Base-by-base conservation (phyloP, 2,888 invertebrate genomes). In the Parascotia fuliginaria region DNA sequence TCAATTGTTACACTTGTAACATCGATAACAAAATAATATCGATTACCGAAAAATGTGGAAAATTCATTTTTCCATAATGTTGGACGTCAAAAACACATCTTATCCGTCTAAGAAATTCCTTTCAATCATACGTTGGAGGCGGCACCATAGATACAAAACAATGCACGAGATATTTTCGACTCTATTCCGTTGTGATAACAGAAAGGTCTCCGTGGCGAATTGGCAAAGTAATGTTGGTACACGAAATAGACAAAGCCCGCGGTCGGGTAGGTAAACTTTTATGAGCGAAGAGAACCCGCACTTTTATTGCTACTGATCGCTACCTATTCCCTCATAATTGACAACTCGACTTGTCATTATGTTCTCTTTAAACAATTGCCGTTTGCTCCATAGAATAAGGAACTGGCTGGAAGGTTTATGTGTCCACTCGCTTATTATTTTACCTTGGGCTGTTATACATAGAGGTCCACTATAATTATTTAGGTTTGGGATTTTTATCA, bases 271-370 rank as follows among this genome's bases (percentile, higher is more conserved):
- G 84, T 87, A 83, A 77, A 83, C 79, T 89, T 90, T 90, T 89
- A 90, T 85, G 88, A 81, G 73, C 86, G 80, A 81, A 79, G 77
- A 82, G 84, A 88, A 84, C 85, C 88, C 87, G 83, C 86, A 88
- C 81, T 89, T 90, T 90, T 91, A 90, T 88, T 82, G 78, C 88
- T 83, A 74, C 81, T 89, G 89, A 90, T 90, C 89, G 90, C 87
- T 89, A 87, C 89, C 89, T 88, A 87, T 88, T 85, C 89, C 82
- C 85, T 87, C 86, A 87, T 91, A 91, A 91, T 89, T 88, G 89
- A 90, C 89, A 88, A 86, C 81, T 85, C 77, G 76, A 81, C 81
- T 87, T 85, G 86, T 89, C 88, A 87, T 90, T 89, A 89, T 83
- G 80, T 77, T 81, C 80, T 84, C 80, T 86, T 86, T 83, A 82